Evolutionary conservation across 2,113 vertebrate genomes (phyloP).

Genomic region (Parotia lawesii): DNA sequence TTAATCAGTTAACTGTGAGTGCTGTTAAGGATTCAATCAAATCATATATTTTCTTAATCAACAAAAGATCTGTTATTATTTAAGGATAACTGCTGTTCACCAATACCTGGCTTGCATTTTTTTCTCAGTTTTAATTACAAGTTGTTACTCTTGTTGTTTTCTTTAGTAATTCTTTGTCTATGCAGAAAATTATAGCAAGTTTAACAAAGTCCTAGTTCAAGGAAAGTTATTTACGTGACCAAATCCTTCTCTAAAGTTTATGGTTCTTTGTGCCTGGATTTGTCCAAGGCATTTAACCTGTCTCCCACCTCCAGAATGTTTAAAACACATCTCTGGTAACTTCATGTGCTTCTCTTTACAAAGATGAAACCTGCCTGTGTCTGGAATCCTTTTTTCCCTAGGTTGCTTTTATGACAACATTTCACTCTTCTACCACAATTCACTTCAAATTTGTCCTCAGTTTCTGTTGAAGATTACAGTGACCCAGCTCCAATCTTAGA

Average conservation of each 20-base stretch:
- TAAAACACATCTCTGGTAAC: neutral
- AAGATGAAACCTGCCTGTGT: neutral
- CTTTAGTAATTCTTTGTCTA: neutral
- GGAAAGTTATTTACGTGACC: neutral
- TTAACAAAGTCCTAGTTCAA: neutral
- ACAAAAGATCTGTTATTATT: neutral
- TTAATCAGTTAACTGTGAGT: neutral
- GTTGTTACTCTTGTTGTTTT: neutral
- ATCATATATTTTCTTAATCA: neutral
- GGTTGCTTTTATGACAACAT: neutral
- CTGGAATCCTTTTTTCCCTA: neutral
- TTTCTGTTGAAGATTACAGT: neutral
- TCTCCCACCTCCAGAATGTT: neutral
- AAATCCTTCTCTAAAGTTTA: neutral
- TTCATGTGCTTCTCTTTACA: neutral
- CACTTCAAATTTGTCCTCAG: neutral
- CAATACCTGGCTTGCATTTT: neutral
- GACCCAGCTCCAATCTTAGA: neutral
- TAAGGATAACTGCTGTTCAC: neutral
- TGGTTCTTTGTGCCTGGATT: neutral
- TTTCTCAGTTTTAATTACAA: neutral
- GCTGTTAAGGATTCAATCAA: neutral
- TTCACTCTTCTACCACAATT: neutral
- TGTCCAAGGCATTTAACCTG: neutral
- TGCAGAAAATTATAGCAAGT: neutral